Evolutionary conservation across 1,140 invertebrate genomes (phyloP), one percentile per base, ranked within the genome.

Genomic region (Neodiprion pinetum): DNA sequence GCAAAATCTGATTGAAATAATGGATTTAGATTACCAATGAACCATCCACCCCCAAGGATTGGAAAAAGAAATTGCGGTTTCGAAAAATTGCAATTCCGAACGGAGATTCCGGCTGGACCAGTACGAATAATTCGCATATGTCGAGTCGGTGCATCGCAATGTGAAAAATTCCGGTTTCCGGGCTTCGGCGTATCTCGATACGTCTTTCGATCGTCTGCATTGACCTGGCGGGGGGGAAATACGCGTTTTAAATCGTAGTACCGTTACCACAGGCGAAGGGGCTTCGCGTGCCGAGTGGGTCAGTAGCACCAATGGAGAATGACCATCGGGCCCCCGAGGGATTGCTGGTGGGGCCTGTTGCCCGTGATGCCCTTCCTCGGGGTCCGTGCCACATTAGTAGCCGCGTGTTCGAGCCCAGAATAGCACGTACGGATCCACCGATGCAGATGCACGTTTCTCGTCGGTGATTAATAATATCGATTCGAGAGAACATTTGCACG

Each of bases 341-440:
- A 23, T 7, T 14, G 76, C 80, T 83, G 83, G 85, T 86, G 86
- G 84, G 86, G 77, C 78, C 72, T 79, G 78, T 61, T 12, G 53
- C 11, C 80, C 79, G 81, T 80, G 82, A 75, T 86, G 79, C 79
- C 81, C 82, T 86, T 83, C 78, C 71, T 61, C 21, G 78, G 79
- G 70, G 74, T 76, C 72, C 79, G 77, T 79, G 77, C 75, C 78
- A 80, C 84, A 85, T 87, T 84, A 87, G 86, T 87, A 76, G 78
- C 73, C 82, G 78, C 76, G 81, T 78, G 79, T 77, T 79, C 83
- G 81, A 79, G 80, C 78, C 78, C 77, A 80, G 76, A 80, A 79
- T 79, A 78, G 74, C 81, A 84, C 80, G 80, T 81, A 79, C 74
- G 74, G 73, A 80, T 75, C 76, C 73, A 68, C 17, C 71, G 69